Percentiles rank a stretch among this genome's conserved stretches.
Evolutionary conservation across 2,113 vertebrate species (phyloP).

Genomic region (Orthonyx spaldingii): DNA sequence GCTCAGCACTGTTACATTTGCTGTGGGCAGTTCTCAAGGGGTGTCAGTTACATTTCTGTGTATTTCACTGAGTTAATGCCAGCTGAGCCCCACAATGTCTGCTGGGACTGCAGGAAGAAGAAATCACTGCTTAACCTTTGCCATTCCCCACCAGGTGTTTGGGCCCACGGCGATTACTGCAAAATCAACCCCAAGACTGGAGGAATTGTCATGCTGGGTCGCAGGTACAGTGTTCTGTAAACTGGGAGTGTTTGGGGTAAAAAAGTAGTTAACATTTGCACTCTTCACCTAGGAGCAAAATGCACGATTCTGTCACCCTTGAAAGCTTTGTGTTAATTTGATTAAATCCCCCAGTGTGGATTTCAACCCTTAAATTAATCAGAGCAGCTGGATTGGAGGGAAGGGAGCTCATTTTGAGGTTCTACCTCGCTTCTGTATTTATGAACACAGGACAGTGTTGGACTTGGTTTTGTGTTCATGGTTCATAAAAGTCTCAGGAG

Average conservation of each 20-base stretch:
- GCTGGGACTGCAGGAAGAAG: background rate
- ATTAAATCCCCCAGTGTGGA: background rate
- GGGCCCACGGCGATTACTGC: conserved; percentile 95
- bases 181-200: conserved; percentile 93
- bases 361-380: background rate
- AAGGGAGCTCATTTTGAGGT: background rate
- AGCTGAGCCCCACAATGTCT: background rate
- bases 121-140: background rate
- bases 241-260: background rate
- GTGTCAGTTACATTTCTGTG: background rate
- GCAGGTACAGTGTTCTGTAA: conserved; percentile 78
- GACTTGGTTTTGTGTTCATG: background rate
- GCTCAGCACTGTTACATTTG: background rate
- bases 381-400: background rate
- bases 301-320: background rate
- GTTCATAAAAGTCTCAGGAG: background rate
- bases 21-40: background rate
- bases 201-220: conserved; percentile 91
- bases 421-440: background rate
- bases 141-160: conserved; percentile 75
- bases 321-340: accelerated
- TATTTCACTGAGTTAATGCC: background rate
- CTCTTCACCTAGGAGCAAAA: background rate
- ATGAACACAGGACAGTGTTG: background rate
- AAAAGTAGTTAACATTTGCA: background rate